Base-by-base conservation (phyloP, 1,140 invertebrate genomes). In the Mya arenaria region DNA sequence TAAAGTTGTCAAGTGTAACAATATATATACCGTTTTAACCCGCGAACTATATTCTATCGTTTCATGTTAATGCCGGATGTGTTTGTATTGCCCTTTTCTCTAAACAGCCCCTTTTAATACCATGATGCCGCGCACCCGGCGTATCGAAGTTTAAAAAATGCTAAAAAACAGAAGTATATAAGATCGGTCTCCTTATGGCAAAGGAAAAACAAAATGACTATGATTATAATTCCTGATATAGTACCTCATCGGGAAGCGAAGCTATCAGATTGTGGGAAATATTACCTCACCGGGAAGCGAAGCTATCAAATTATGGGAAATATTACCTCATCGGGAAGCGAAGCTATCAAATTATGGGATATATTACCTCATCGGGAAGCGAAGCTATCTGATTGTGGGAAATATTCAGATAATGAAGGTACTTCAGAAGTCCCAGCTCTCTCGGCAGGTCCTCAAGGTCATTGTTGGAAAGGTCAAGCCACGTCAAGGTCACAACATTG, bases 241-340 rank as follows among this genome's bases (percentile, higher is more conserved):
- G 23, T 62, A 92, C 74, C 44, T 90, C 88, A 13, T 91, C 89
- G 34, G 90, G 90, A n/a, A 92, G 71, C 1, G 79, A 85, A 2
- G 25, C 74, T 8, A 92, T 79, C 48, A 88, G 74, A 69, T 92
- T 92, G 66, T 89, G 71, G 4, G 86, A 85, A 4, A 91, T 39
- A 48, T 91, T 86, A 92, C 74, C 44, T 90, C 88, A 13, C 90
- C 89, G 34, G 90, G 90, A n/a, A 92, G 71, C 1, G 79, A 85
- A 2, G 25, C 74, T 8, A 92, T 79, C 48, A 88, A 74, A 69
- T 92, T 92, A 63, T 89, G 71, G 4, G 86, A 85, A 4, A 91
- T 39, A 48, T 91, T 86, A 92, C 74, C 44, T 90, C 88, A 13
- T 91, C 89, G 34, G 90, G 90, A n/a, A 92, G 71, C 1, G 79